Evolutionary conservation across 2,797 vertebrate species (phyloP), one percentile per base, ranked within the genome.

Genomic region (Pipistrellus pygmaeus): DNA sequence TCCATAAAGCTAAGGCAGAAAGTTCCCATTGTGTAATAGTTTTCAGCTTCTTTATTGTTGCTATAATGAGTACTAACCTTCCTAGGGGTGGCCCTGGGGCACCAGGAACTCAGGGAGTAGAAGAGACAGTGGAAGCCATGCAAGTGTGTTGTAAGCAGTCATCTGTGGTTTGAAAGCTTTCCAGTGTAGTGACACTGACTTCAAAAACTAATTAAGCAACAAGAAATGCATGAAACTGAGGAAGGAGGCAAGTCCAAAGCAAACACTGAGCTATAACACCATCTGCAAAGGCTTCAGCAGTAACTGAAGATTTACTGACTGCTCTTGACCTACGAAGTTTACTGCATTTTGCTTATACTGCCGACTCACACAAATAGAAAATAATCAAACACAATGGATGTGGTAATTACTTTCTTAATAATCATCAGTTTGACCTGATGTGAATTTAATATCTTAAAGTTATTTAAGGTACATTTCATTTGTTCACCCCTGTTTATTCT

Each of bases 201-300:
- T 88, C 90, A 75, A 83, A 93, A 93, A 51, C 53, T 71, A 96
- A 96, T 96, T 90, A 95, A 86, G 62, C 60, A 76, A 85, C 8
- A 94, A 95, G 72, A 94, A 94, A 94, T 84, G 48, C 64, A 69
- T 57, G 78, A 92, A 93, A 44, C 64, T 4, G 18, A 73, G 23
- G 72, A 87, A 66, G 6, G 51, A 93, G 38, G 7, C 62, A 14
- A 88, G 69, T 72, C 64, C 32, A 57, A 93, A 35, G 57, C 51
- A 78, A 53, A 48, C 53, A 86, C 0, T 2, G 18, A 44, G 14
- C 62, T 64, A 2, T 8, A 14, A 14, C 27, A 75, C 68, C 25
- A 38, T 21, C 38, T 23, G 27, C 51, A 76, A 80, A 73, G 35
- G 38, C 48, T 90, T 60, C 84, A 48, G 9, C 81, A 68, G 25